Evolutionary conservation across 23 tunicate species (phyloP).

Genomic region (Trididemnum clinides): DNA sequence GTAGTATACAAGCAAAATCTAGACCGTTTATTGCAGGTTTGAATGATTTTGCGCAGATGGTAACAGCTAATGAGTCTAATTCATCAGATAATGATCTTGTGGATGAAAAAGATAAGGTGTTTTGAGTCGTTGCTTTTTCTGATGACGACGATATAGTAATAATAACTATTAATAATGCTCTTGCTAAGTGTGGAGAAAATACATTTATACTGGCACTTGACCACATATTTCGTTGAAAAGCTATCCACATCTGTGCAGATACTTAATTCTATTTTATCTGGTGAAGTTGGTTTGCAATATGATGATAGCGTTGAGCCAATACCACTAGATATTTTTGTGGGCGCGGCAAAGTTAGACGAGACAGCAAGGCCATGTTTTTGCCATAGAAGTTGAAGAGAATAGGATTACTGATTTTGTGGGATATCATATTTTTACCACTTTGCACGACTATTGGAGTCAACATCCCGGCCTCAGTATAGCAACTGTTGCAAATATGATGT

Average conservation of each 20-base stretch:
- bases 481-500: not conserved
- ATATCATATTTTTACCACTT: not conserved
- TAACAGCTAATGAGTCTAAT: not conserved
- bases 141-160: not conserved
- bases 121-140: not conserved
- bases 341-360: not conserved
- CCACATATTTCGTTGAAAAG: not conserved
- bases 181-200: not conserved
- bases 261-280: not conserved
- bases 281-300: not conserved
- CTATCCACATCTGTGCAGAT: not conserved
- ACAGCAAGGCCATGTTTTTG: not conserved
- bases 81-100: not conserved
- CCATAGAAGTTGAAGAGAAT: not conserved
- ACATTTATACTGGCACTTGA: not conserved
- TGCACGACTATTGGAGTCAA: constrained; percentile 21
- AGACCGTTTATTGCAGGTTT: not conserved
- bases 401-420: not conserved
- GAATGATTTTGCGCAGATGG: not conserved
- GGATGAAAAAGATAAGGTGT: not conserved
- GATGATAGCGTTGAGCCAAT: not conserved
- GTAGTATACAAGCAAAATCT: not conserved
- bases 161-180: not conserved
- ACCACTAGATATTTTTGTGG: not conserved
- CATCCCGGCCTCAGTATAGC: not conserved